A percentile compares a stretch with the other conserved stretches of the same genome.
These are phyloP conservation scores for Drosophila nannoptera DNA, from an alignment of 1,140 invertebrate species.

Conservation along the genomic window DNA sequence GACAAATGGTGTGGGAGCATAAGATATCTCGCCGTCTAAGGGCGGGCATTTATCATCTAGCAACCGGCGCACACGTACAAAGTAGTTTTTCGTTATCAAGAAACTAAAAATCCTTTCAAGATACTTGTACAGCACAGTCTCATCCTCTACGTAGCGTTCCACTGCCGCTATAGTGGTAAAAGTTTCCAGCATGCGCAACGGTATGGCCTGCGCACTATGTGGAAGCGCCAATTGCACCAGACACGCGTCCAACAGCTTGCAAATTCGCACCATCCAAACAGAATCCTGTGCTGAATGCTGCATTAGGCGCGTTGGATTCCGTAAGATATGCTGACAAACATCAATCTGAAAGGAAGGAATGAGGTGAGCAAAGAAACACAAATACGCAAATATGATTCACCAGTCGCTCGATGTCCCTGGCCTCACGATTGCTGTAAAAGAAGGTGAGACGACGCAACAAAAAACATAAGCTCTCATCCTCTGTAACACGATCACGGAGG, in stretches of 20 bases:
- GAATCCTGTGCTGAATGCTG: slow-evolving; percentile 58
- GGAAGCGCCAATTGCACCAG: slow-evolving; percentile 61
- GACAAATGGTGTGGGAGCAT: slow-evolving; percentile 87
- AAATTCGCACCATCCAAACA: slow-evolving; percentile 66
- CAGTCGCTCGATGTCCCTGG: slow-evolving; percentile 85
- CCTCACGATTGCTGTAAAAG: slow-evolving; percentile 84
- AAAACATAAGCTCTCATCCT: slow-evolving; percentile 80
- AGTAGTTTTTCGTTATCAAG: slow-evolving; percentile 83
- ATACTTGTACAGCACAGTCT: slow-evolving; percentile 77
- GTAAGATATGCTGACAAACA: slow-evolving; percentile 70
- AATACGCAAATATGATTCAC: slow-evolving; percentile 79
- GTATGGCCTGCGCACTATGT: slow-evolving; percentile 83
- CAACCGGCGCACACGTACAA: slow-evolving; percentile 84
- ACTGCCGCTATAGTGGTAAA: slow-evolving; percentile 83
- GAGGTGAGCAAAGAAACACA: not conserved
- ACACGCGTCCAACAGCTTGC: slow-evolving; percentile 67
- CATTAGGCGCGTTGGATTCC: slow-evolving; percentile 56
- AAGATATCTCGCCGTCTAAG: slow-evolving; percentile 84
- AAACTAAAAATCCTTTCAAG: slow-evolving; percentile 78
- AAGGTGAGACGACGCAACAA: slow-evolving; percentile 85
- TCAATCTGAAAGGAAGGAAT: slow-evolving; percentile 57
- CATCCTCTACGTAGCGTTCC: slow-evolving; percentile 80
- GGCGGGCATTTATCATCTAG: slow-evolving; percentile 87
- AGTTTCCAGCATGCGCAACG: slow-evolving; percentile 88
- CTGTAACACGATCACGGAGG: slow-evolving; percentile 79